Conservation (phyloP, 2,113 vertebrate species). For the Lycaon pictus region DNA sequence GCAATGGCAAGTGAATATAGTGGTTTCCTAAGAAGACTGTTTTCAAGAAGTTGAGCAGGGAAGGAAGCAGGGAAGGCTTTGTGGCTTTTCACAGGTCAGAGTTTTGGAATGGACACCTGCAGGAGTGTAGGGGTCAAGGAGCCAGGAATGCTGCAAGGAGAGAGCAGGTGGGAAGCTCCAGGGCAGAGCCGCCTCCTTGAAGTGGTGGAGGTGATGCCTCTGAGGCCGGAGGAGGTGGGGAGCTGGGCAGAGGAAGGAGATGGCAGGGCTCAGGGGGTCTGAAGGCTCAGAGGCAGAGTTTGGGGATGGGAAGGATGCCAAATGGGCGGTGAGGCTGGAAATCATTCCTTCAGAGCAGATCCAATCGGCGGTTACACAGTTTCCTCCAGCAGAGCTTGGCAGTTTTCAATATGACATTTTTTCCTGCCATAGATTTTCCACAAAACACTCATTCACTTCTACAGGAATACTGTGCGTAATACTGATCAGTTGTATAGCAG, state of each 20-base stretch:
- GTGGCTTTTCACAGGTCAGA: neutral
- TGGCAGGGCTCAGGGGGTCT: too few relatives aligned
- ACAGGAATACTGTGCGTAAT: neutral
- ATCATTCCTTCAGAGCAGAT: neutral
- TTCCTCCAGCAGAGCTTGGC: neutral
- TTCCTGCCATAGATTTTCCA: neutral
- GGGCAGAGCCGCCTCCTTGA: neutral
- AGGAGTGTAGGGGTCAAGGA: rapidly evolving
- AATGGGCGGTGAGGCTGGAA: rapidly evolving
- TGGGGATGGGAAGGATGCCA: neutral
- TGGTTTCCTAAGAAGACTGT: neutral
- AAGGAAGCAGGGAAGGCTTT: neutral
- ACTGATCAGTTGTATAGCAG: neutral
- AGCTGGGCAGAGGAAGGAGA: neutral
- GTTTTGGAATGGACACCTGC: neutral
- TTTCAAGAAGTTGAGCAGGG: neutral
- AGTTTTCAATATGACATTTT: neutral
- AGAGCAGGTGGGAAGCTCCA: neutral
- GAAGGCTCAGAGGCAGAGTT: too few relatives aligned
- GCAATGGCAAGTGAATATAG: neutral
- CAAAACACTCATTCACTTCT: neutral
- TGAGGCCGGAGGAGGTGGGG: neutral
- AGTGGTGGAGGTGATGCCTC: neutral
- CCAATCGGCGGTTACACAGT: rapidly evolving
- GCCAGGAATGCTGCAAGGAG: neutral